These are phyloP conservation scores for Acipenser oxyrinchus DNA, from an alignment of 2,797 vertebrate species.

Conservation along the genomic window DNA sequence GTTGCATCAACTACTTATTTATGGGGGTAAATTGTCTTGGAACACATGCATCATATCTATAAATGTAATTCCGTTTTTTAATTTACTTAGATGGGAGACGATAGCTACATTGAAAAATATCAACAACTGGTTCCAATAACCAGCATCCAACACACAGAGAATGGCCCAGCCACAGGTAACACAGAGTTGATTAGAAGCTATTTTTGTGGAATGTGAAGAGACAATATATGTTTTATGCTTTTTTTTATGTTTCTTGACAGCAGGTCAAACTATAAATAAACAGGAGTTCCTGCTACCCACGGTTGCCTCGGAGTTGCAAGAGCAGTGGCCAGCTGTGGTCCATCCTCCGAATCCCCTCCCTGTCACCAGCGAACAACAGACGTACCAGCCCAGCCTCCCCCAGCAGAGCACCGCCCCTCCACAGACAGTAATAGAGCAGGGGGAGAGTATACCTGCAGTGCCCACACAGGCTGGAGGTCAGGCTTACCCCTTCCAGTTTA, in stretches of 20 bases:
- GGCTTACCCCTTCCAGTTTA: conserved; percentile 32
- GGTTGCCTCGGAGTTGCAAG: conserved; percentile 12
- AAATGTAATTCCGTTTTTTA: neutral
- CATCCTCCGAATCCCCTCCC: conserved; percentile 17
- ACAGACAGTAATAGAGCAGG: conserved; percentile 1
- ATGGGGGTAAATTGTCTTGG: neutral
- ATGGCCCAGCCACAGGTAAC: conserved; percentile 25
- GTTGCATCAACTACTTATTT: neutral
- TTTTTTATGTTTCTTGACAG: neutral
- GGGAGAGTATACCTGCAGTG: rapidly evolving
- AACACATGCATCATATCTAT: neutral
- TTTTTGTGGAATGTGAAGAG: too few species aligned
- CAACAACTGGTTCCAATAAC: conserved; percentile 19
- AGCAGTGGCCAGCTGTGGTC: conserved; percentile 37
- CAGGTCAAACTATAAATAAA: conserved; percentile 24
- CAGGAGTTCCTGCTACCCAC: neutral
- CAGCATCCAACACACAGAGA: conserved; percentile 9
- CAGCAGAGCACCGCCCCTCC: neutral
- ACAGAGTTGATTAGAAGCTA: too few species aligned
- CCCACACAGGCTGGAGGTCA: conserved; percentile 23
- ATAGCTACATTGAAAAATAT: conserved; percentile 19
- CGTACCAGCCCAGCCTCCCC: conserved; percentile 8
- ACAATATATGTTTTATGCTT: neutral
- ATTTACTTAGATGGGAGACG: conserved; percentile 38
- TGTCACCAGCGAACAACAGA: neutral